Conservation (phyloP, 2,113 vertebrate species). For the Zosterops japonicus region DNA sequence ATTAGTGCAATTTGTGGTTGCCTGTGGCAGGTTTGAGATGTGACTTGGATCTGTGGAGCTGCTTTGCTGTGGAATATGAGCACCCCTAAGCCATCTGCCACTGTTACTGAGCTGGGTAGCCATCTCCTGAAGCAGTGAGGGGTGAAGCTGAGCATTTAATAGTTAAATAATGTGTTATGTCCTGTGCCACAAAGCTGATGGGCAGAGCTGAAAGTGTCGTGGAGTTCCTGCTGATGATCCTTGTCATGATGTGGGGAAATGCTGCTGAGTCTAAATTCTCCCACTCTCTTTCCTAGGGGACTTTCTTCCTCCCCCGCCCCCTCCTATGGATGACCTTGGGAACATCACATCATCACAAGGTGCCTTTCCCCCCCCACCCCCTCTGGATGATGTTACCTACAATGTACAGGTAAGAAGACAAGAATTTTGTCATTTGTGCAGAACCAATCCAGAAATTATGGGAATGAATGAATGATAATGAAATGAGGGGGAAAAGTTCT, state of each 20-base stretch:
- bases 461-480: neutral
- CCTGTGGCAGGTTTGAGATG: neutral
- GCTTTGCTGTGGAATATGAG: neutral
- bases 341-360: slow-evolving; percentile 64
- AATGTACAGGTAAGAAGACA: slow-evolving; percentile 65
- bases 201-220: neutral
- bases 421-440: neutral
- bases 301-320: slow-evolving; percentile 79
- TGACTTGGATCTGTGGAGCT: neutral
- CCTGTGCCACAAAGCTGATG: accelerated
- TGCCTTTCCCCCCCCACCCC: slow-evolving; percentile 74
- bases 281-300: slow-evolving; percentile 68
- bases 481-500: neutral
- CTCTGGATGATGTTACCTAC: slow-evolving; percentile 53
- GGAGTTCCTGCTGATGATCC: neutral
- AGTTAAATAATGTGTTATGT: neutral
- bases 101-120: neutral
- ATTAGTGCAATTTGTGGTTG: neutral
- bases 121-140: neutral
- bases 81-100: neutral
- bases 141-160: neutral
- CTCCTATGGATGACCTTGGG: slow-evolving; percentile 75
- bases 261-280: neutral
- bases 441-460: neutral
- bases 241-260: neutral